Evolutionary conservation across 2,113 vertebrate genomes (phyloP).

Genomic region (Clarias magur): DNA sequence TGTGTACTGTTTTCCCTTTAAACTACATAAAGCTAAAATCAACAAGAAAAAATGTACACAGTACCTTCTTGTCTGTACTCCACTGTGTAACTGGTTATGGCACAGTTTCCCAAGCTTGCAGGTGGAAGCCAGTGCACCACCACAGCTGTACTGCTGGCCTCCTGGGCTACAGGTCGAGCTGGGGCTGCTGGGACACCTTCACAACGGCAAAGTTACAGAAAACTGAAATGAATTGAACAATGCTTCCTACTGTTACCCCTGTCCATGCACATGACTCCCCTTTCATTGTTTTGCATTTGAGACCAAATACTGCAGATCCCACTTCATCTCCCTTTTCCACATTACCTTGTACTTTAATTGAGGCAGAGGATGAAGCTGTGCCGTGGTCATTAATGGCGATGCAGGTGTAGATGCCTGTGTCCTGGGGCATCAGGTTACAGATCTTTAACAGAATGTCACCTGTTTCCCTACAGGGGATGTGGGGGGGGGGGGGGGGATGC

Average conservation of each 20-base stretch:
- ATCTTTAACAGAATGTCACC: constrained; percentile 93
- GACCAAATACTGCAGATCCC: neutral
- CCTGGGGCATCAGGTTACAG: constrained; percentile 96
- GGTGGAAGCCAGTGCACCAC: constrained; percentile 94
- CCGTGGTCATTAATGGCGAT: constrained; percentile 90
- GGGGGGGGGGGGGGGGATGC: neutral
- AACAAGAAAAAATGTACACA: neutral
- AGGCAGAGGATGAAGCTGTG: constrained; percentile 87
- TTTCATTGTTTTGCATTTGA: neutral
- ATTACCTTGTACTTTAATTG: constrained; percentile 89
- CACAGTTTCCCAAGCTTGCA: constrained; percentile 86
- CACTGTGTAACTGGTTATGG: constrained; percentile 92
- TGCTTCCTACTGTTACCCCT: no score
- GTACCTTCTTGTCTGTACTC: constrained; percentile 96
- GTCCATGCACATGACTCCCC: neutral
- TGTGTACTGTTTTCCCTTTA: neutral
- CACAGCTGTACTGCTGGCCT: constrained; percentile 88
- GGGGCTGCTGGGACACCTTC: constrained; percentile 91
- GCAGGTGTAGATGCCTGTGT: constrained; percentile 97
- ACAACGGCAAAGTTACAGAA: neutral
- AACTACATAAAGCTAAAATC: neutral
- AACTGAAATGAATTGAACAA: neutral
- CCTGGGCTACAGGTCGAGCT: constrained; percentile 90
- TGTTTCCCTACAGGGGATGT: constrained; percentile 82
- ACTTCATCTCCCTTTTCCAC: neutral